phyloP scores from a whole-genome alignment of 2,113 vertebrate species.

The Picathartes gymnocephalus region DNA sequence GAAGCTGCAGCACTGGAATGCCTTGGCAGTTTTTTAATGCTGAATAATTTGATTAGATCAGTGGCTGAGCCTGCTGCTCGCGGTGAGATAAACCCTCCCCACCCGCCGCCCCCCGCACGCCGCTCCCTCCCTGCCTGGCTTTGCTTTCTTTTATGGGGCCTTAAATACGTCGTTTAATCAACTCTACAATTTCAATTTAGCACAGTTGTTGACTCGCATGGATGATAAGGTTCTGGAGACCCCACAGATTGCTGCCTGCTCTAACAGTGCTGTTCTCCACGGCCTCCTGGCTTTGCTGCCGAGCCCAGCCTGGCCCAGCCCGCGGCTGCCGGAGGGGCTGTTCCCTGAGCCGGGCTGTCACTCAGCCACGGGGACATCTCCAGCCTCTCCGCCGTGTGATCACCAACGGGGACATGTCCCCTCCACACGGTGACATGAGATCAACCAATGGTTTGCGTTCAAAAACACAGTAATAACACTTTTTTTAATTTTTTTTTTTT shows the following conservation, averaged over 20 bases:
- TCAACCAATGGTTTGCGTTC: neutral
- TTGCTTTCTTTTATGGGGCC: slow-evolving; percentile 56
- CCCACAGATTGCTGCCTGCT: slow-evolving; percentile 56
- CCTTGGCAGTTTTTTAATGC: slow-evolving; percentile 78
- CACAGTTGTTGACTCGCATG: slow-evolving; percentile 67
- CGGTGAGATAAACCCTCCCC: slow-evolving; percentile 74
- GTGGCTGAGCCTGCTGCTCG: slow-evolving; percentile 75
- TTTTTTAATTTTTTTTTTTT: neutral
- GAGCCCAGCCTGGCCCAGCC: neutral
- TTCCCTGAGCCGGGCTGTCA: neutral
- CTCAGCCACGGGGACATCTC: neutral
- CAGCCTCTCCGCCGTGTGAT: neutral
- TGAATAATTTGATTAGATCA: slow-evolving; percentile 82
- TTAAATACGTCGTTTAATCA: slow-evolving; percentile 74
- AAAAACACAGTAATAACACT: neutral
- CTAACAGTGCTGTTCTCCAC: neutral
- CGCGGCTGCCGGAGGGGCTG: neutral
- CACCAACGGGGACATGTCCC: neutral
- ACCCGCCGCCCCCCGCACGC: neutral
- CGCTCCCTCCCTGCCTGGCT: slow-evolving; percentile 1
- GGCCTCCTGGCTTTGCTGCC: neutral
- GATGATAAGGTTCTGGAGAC: slow-evolving; percentile 62
- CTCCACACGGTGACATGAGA: neutral
- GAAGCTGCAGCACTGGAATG: slow-evolving; percentile 75
- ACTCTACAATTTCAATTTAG: slow-evolving; percentile 66